Evolutionary conservation across 1,140 invertebrate species (phyloP).

Genomic region (Bombus soroeensis): DNA sequence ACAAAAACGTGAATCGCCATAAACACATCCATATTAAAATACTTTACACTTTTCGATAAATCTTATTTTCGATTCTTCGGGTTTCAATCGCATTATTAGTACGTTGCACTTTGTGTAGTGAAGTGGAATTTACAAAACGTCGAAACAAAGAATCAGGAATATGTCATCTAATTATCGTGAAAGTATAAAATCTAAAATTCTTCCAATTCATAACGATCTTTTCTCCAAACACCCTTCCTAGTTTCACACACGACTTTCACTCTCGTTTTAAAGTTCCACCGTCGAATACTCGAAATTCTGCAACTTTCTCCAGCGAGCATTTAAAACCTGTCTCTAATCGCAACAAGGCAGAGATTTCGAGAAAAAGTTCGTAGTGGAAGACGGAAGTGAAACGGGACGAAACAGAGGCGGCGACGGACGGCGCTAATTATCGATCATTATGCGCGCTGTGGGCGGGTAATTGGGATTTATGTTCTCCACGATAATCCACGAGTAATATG

Average conservation of each 20-base stretch:
- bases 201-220: neutral
- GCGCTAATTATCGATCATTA: slow-evolving; percentile 77
- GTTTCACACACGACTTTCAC: neutral
- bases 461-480: slow-evolving; percentile 76
- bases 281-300: neutral
- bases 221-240: neutral
- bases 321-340: neutral
- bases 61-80: too few species aligned
- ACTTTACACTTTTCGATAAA: too few species aligned
- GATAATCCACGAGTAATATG: slow-evolving; percentile 69
- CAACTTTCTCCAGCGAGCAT: neutral
- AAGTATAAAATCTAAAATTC: neutral
- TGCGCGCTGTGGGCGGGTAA: slow-evolving; percentile 75
- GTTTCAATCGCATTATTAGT: too few species aligned
- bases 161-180: too few species aligned
- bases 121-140: too few species aligned
- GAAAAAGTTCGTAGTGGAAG: neutral
- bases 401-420: slow-evolving; percentile 24
- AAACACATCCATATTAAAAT: neutral
- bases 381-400: slow-evolving; percentile 11
- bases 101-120: too few species aligned
- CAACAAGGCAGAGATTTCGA: neutral
- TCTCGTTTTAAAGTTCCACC: neutral
- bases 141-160: too few species aligned
- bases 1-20: neutral